Conservation (phyloP, 1,140 invertebrate species). For the Metaphire vulgaris region DNA sequence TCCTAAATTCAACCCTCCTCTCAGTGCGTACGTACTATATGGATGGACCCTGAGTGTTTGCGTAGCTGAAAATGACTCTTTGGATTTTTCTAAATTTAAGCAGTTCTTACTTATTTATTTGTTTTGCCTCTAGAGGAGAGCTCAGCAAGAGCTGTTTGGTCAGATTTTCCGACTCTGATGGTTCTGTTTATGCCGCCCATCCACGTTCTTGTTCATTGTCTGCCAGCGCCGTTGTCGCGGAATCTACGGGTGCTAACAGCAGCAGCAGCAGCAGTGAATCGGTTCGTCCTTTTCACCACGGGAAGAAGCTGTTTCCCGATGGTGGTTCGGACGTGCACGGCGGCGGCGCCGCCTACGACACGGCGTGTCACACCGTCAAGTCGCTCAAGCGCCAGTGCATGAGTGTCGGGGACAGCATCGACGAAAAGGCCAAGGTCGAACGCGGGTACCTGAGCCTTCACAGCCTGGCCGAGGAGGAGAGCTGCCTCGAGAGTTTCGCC, state of each 20-base stretch:
- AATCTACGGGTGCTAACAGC: background rate
- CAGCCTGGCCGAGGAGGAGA: conserved; percentile 7
- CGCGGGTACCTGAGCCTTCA: background rate
- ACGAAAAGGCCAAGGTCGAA: background rate
- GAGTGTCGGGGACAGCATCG: conserved; percentile 25
- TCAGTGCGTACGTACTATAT: background rate
- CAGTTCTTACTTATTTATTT: conserved; percentile 7
- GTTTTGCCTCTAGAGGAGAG: background rate
- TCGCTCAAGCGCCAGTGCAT: conserved; percentile 18
- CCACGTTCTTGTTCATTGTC: background rate
- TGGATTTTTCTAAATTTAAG: background rate
- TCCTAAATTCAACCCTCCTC: background rate
- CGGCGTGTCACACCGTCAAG: no score
- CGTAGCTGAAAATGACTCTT: background rate
- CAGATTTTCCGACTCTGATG: background rate
- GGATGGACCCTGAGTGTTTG: background rate
- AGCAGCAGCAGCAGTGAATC: background rate
- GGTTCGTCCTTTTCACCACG: background rate
- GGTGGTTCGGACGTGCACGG: background rate
- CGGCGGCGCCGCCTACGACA: background rate
- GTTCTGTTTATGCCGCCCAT: background rate
- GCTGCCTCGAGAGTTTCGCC: background rate
- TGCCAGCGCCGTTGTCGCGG: background rate
- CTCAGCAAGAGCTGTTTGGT: conserved; percentile 1
- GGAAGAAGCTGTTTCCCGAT: background rate